phyloP scores from a whole-genome alignment of 2,797 vertebrate species.

The Eurystomus glaucurus region DNA sequence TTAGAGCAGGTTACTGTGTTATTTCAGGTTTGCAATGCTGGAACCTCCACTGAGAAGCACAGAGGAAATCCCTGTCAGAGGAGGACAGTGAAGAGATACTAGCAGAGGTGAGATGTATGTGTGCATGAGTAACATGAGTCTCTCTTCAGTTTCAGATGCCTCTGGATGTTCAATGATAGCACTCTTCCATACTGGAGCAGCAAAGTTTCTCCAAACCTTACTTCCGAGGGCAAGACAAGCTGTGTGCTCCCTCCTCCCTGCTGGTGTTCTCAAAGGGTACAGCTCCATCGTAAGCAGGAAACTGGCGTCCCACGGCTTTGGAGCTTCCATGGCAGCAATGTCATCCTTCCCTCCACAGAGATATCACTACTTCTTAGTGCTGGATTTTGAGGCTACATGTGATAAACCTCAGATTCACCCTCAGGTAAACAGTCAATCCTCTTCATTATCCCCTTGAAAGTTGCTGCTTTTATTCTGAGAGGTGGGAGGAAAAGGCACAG shows the following conservation, averaged over 20 bases:
- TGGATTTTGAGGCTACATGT: constrained; percentile 90
- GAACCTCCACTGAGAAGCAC: not conserved
- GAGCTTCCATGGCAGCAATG: constrained; percentile 88
- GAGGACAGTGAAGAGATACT: not conserved
- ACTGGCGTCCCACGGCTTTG: constrained; percentile 88
- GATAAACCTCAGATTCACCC: constrained; percentile 90
- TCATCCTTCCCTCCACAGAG: constrained; percentile 88
- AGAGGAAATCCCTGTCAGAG: not conserved
- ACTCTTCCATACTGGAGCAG: constrained; percentile 83
- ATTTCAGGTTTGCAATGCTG: not conserved
- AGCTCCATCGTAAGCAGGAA: constrained; percentile 85
- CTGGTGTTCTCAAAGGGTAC: constrained; percentile 77
- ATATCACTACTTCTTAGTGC: constrained; percentile 90
- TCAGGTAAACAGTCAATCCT: constrained; percentile 82
- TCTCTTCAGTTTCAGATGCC: constrained; percentile 86
- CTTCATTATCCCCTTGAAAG: not conserved
- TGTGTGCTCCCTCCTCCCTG: constrained; percentile 59
- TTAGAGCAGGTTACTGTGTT: not conserved
- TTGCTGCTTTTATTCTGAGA: constrained; percentile 55
- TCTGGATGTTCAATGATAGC: constrained; percentile 88
- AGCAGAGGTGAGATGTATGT: not conserved
- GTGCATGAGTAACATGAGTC: constrained; percentile 31
- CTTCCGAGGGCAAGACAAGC: constrained; percentile 83
- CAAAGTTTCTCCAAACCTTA: constrained; percentile 82
- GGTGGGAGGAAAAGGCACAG: not conserved